These are phyloP conservation scores for Xiphydria camelus DNA, from an alignment of 2,888 invertebrate genomes.

Conservation along the genomic window DNA sequence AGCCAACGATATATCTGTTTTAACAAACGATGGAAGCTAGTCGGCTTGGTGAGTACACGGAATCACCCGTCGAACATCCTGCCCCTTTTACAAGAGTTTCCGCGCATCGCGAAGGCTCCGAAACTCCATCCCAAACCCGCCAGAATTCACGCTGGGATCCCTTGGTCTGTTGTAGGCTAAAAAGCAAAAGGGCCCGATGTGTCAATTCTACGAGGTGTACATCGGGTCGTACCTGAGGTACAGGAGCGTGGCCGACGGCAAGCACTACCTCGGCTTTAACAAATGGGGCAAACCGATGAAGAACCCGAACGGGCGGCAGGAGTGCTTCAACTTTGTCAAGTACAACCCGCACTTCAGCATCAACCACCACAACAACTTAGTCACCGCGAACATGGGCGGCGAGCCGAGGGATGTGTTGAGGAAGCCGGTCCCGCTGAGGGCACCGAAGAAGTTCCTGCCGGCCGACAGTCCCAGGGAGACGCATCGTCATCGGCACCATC, in stretches of 20 bases:
- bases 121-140: too few relatives aligned
- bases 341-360: conserved; percentile 67
- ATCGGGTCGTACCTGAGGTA: conserved; percentile 68
- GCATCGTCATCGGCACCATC: conserved; percentile 53
- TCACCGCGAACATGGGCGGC: conserved; percentile 59
- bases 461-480: conserved; percentile 37
- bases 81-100: too few relatives aligned
- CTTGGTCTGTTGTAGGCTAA: conserved; percentile 56
- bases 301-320: conserved; percentile 57
- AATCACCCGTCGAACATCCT: too few relatives aligned
- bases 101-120: too few relatives aligned
- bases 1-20: conserved; percentile 77
- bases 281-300: conserved; percentile 63
- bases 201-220: conserved; percentile 69
- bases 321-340: conserved; percentile 69
- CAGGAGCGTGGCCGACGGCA: conserved; percentile 64
- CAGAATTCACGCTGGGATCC: neutral
- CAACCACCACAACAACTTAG: conserved; percentile 64
- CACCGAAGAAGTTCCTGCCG: conserved; percentile 39
- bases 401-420: conserved; percentile 45
- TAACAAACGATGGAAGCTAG: conserved; percentile 72
- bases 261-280: conserved; percentile 69
- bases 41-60: conserved; percentile 66
- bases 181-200: conserved; percentile 65
- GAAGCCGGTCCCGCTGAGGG: conserved; percentile 54